These are phyloP conservation scores for Acleris emargana DNA, from an alignment of 2,888 invertebrate species.

Conservation along the genomic window DNA sequence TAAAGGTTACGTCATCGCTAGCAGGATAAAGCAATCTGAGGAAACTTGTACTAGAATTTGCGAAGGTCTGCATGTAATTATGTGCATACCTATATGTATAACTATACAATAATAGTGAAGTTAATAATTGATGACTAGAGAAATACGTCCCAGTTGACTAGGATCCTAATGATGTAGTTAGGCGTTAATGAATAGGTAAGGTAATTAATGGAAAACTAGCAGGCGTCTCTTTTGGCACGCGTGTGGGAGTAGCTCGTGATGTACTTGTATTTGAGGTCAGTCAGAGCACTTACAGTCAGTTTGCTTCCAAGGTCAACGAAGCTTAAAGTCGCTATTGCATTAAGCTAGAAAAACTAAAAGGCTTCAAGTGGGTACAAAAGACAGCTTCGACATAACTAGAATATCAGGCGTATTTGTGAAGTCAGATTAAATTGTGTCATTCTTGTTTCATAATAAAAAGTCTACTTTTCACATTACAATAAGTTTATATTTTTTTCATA, in stretches of 20 bases:
- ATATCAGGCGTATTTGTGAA: too few relatives aligned
- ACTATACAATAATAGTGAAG: not conserved
- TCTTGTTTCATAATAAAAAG: too few relatives aligned
- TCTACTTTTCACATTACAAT: too few relatives aligned
- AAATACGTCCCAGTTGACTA: constrained; percentile 3
- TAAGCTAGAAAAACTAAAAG: constrained; percentile 5
- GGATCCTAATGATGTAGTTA: constrained; percentile 2
- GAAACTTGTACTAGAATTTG: constrained; percentile 10
- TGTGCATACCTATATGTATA: not conserved
- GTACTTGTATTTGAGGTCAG: constrained; percentile 22
- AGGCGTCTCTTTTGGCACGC: constrained; percentile 24
- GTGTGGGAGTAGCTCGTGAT: constrained; percentile 31
- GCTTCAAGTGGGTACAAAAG: too few relatives aligned
- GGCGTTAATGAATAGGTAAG: constrained; percentile 7
- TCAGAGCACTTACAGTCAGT: constrained; percentile 9
- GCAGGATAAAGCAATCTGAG: constrained; percentile 27
- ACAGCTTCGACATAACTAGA: too few relatives aligned
- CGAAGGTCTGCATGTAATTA: constrained; percentile 28
- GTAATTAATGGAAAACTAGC: constrained; percentile 23
- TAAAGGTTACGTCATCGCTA: constrained; percentile 45
- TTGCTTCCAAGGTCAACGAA: constrained; percentile 17
- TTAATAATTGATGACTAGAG: not conserved
- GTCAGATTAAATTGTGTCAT: too few relatives aligned
- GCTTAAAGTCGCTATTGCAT: constrained; percentile 15
- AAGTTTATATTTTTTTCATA: too few relatives aligned